Base-by-base conservation (phyloP, 37 sponge, comb jelly and placozoan species). In the Beroe ovata region DNA sequence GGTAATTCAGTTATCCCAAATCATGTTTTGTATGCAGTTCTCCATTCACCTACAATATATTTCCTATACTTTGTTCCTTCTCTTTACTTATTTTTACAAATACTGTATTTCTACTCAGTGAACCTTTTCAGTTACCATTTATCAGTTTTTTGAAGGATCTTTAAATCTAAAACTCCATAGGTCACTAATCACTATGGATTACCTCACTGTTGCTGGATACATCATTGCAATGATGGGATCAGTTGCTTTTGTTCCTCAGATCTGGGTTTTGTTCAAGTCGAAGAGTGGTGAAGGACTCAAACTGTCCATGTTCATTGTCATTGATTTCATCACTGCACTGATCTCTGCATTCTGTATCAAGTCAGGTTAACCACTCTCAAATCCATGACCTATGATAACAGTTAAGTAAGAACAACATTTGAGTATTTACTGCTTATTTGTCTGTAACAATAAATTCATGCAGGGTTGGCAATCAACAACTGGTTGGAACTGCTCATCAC, bases 231-330 rank as follows among this genome's bases (percentile, higher is more conserved):
- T 77, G 23, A 42, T 77, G 54, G 84, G 84, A 8, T 77, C 84
- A 19, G 54, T 42, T 23, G 42, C 84, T 0, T 42, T 77, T 20
- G 4, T 77, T 1, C 84, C 84, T 21, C 84, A 77, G 54, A 77
- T 77, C 38, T 35, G 33, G 84, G 33, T n/a, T 20, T 42, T 77
- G n/a, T 77, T 42, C 8, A 39, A 77, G 33, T 77, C 84, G 0
- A 77, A 77, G 33, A 77, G 84, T 77, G 84, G 84, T n/a, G 84
- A 39, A 4, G 84, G 84, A 11, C 21, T 77, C 1, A 36, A 77
- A 6, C 28, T 77, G 0, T 20, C 21, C 22, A 77, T 77, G 84
- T 77, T 77, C 28, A 36, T 36, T 40, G 41, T 42, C 35, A 36
- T 36, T 77, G 84, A 77, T 29, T 39, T 77, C 21, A 36, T 77